Conservation (phyloP, 2,797 vertebrate species). For the Tokudaia muenninki region DNA sequence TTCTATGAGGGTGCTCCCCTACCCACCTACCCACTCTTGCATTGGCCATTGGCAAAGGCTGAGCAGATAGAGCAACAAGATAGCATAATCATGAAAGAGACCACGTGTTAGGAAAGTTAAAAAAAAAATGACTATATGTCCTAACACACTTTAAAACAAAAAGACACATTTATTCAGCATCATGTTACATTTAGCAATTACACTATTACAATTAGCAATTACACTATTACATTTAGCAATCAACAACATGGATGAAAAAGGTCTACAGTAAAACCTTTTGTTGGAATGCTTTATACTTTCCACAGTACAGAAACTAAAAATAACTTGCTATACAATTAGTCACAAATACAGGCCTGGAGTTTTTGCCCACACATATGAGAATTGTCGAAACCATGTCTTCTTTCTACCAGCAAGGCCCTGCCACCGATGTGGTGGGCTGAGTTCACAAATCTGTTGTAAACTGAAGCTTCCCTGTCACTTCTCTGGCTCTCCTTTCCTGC, state of each 20-base stretch:
- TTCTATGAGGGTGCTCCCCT: too few species aligned
- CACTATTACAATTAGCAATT: too few species aligned
- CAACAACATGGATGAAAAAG: background rate
- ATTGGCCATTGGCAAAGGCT: background rate
- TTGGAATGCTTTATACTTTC: background rate
- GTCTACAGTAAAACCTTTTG: background rate
- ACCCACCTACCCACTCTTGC: too few species aligned
- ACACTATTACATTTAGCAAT: too few species aligned
- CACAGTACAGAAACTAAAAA: background rate
- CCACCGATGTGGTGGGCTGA: background rate
- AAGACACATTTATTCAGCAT: too few species aligned
- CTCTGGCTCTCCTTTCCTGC: constrained; percentile 94
- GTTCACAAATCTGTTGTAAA: background rate
- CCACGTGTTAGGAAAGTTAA: background rate
- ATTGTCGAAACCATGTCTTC: background rate
- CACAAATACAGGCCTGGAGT: background rate
- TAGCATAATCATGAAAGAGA: background rate
- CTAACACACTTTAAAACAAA: background rate
- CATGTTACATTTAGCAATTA: too few species aligned
- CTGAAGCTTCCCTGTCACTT: constrained; percentile 94
- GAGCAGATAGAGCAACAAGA: background rate
- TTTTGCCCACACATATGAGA: background rate
- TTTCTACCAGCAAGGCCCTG: background rate
- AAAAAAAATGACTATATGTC: background rate
- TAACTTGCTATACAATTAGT: background rate